These are phyloP conservation scores for Oncorhynchus mykiss DNA, from an alignment of 2,113 vertebrate genomes.

Conservation along the genomic window DNA sequence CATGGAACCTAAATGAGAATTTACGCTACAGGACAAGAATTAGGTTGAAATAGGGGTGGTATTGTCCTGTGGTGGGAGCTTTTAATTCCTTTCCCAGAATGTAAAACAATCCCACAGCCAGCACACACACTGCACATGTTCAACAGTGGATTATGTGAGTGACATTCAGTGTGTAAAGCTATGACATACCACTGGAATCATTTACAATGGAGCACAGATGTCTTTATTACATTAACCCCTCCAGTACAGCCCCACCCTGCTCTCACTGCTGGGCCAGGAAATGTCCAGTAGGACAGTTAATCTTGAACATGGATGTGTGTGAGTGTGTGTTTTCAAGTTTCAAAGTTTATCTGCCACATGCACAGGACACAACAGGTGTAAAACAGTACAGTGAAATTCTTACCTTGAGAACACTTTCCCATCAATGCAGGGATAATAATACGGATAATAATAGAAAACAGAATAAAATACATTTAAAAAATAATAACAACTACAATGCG, in stretches of 20 bases:
- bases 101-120: background rate
- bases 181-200: constrained; percentile 2
- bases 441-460: too few species aligned
- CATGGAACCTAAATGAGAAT: too few species aligned
- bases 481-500: too few species aligned
- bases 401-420: too few species aligned
- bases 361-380: too few species aligned
- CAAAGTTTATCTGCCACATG: too few species aligned
- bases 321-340: background rate
- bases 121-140: background rate
- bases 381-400: too few species aligned
- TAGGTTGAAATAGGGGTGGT: too few species aligned
- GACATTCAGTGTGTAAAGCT: constrained; percentile 5
- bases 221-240: constrained; percentile 43
- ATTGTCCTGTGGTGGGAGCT: too few species aligned
- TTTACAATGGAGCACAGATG: constrained; percentile 30
- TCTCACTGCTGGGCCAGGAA: constrained; percentile 4
- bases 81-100: constrained; percentile 7
- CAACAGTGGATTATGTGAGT: background rate
- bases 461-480: too few species aligned
- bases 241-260: background rate
- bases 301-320: constrained; percentile 25
- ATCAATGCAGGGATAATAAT: too few species aligned
- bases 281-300: constrained; percentile 34
- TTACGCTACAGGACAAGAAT: too few species aligned